These are phyloP conservation scores for Cantharis nigra DNA, from an alignment of 2,888 invertebrate species.

Conservation along the genomic window DNA sequence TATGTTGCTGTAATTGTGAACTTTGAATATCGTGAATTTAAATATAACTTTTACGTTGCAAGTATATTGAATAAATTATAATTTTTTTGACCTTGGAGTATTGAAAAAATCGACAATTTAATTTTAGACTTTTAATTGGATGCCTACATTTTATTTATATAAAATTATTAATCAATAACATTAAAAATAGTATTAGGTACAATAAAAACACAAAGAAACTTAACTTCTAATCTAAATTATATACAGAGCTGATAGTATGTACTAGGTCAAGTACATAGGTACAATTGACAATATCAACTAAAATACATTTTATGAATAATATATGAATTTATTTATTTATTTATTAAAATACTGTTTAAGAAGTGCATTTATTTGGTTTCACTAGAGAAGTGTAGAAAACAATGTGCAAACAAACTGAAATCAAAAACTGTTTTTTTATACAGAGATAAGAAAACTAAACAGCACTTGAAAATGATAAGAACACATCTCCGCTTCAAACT, in stretches of 20 bases:
- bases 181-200: neutral
- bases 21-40: neutral
- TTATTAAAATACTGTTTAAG: too few relatives aligned
- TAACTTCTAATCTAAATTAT: neutral
- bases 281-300: neutral
- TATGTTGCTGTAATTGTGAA: neutral
- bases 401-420: neutral
- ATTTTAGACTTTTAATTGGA: neutral
- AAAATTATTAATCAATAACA: neutral
- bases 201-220: too few relatives aligned
- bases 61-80: neutral
- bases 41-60: neutral
- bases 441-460: neutral
- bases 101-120: neutral
- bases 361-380: neutral
- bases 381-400: neutral
- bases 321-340: too few relatives aligned
- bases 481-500: neutral
- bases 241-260: neutral
- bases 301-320: too few relatives aligned
- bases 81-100: neutral
- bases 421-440: neutral
- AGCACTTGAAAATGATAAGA: neutral
- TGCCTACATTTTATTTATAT: neutral
- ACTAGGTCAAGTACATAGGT: neutral